Conservation (phyloP, 2,113 vertebrate genomes). For the Bolborhynchus lineola region DNA sequence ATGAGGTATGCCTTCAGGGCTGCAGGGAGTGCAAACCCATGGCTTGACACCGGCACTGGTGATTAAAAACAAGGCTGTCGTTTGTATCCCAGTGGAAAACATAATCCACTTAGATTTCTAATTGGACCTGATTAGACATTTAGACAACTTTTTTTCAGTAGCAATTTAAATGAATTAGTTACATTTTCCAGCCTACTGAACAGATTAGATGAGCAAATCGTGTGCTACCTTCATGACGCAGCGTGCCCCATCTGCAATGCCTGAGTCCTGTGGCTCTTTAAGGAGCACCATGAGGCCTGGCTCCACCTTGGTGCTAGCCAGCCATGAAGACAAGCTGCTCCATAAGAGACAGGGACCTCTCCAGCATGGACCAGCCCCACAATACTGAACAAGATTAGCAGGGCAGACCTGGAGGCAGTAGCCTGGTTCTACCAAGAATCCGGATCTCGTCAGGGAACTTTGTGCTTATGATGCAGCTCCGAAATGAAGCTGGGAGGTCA, state of each 20-base stretch:
- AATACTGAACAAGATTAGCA: background rate
- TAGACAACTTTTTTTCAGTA: background rate
- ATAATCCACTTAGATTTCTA: background rate
- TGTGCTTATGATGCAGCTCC: background rate
- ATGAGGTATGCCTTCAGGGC: background rate
- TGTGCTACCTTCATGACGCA: background rate
- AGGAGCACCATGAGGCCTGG: background rate
- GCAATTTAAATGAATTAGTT: background rate
- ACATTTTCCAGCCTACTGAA: slow-evolving; percentile 20
- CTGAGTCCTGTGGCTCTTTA: background rate
- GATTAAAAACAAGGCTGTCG: background rate
- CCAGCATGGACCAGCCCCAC: background rate
- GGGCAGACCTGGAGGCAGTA: background rate
- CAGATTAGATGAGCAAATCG: background rate
- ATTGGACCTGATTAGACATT: background rate
- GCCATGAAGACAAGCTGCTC: background rate
- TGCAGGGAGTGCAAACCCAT: accelerated
- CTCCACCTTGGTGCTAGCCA: accelerated
- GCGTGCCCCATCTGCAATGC: accelerated
- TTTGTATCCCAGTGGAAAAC: background rate
- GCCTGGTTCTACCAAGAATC: background rate
- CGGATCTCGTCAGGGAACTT: background rate
- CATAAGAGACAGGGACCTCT: background rate
- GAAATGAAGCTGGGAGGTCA: background rate
- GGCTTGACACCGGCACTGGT: background rate